phyloP scores from a whole-genome alignment of 1,140 invertebrate species.

The Zaprionus africanus region DNA sequence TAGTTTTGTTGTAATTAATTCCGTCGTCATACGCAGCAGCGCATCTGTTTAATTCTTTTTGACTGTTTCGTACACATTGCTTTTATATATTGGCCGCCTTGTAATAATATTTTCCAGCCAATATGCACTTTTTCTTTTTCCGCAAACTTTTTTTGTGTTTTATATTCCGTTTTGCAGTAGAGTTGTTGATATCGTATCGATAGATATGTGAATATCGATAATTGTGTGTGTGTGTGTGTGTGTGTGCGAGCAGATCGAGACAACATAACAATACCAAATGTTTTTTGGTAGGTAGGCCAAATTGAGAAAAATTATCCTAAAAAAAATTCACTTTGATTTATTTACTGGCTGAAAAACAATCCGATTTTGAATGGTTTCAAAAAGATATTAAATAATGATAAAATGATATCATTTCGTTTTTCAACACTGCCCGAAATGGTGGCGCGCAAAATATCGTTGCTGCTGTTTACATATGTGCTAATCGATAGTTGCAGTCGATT shows the following conservation, averaged over 20 bases:
- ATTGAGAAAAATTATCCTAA: background rate
- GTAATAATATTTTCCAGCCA: conserved; percentile 47
- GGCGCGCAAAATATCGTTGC: conserved; percentile 44
- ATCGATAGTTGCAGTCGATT: conserved; percentile 42
- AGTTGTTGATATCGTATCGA: conserved; percentile 43
- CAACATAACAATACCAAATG: background rate
- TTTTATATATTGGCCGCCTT: conserved; percentile 36
- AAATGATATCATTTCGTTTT: background rate
- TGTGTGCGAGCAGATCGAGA: conserved; percentile 20
- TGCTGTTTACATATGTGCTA: conserved; percentile 28
- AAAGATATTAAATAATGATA: conserved; percentile 1
- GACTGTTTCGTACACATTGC: conserved; percentile 56
- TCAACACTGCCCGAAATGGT: conserved; percentile 7
- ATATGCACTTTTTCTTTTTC: conserved; percentile 74
- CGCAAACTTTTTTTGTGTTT: conserved; percentile 72
- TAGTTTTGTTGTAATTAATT: conserved; percentile 22
- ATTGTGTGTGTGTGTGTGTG: background rate
- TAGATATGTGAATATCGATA: conserved; percentile 36
- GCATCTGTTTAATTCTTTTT: conserved; percentile 53
- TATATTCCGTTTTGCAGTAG: conserved; percentile 66
- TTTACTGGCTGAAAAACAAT: background rate
- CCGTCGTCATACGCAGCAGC: conserved; percentile 58
- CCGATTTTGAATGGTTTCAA: background rate
- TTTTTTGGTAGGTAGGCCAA: background rate
- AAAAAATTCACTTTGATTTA: background rate